phyloP scores from a whole-genome alignment of 2,797 vertebrate species.

The Garrulus glandarius region DNA sequence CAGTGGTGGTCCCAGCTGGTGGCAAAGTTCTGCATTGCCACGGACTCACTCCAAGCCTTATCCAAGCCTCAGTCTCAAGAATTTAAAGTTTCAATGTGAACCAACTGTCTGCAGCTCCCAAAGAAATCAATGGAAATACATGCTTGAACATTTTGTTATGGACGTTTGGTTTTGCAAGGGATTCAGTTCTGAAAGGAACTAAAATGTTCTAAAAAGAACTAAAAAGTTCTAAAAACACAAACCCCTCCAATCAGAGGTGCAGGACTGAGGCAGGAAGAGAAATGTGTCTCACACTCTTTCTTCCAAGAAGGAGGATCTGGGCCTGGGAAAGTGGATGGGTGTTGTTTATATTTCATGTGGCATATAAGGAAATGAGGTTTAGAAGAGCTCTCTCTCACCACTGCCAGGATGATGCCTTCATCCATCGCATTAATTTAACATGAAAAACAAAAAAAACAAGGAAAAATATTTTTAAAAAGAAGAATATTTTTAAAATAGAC shows the following conservation, averaged over 20 bases:
- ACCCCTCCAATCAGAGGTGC: neutral
- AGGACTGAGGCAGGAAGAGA: neutral
- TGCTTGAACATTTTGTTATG: neutral
- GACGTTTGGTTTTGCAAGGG: neutral
- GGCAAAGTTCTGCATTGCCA: neutral
- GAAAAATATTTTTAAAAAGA: neutral
- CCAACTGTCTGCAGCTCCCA: neutral
- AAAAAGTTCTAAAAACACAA: neutral
- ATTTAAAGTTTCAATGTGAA: neutral
- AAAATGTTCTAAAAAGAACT: neutral
- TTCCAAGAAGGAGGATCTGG: neutral
- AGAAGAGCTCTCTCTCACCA: neutral
- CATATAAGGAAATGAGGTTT: neutral
- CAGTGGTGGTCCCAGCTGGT: too few relatives aligned
- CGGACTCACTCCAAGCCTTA: neutral
- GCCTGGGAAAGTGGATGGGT: neutral
- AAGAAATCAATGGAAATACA: neutral
- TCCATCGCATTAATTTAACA: neutral
- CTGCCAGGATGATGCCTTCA: neutral
- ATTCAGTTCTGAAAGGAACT: neutral
- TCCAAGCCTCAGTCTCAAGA: neutral
- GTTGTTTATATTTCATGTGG: neutral
- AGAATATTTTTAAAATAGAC: rapidly evolving
- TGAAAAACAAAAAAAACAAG: too few relatives aligned
- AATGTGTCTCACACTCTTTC: neutral